Percentiles rank a stretch among this genome's conserved stretches.
phyloP scores from a whole-genome alignment of 2,113 vertebrate species.

The Puffinus mauretanicus region DNA sequence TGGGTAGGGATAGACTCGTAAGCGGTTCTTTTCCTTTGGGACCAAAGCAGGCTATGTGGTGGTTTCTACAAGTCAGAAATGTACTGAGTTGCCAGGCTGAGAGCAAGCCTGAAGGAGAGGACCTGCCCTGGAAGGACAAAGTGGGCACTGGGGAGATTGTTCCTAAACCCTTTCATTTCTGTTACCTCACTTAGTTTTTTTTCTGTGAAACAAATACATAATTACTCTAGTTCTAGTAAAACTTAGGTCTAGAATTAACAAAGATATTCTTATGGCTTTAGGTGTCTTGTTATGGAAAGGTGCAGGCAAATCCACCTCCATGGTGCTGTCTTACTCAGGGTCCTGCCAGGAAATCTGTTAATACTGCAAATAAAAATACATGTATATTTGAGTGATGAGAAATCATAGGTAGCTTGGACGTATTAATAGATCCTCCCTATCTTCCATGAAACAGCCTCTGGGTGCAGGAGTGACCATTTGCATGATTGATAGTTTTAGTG shows the following conservation, averaged over 20 bases:
- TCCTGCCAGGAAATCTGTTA: background rate
- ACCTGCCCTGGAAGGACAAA: background rate
- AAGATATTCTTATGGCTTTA: rapidly evolving
- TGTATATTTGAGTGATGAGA: rapidly evolving
- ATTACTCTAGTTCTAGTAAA: background rate
- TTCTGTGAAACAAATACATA: background rate
- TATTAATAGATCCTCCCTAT: background rate
- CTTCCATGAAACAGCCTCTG: background rate
- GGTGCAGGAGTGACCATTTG: background rate
- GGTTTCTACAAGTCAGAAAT: background rate
- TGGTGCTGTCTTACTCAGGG: background rate
- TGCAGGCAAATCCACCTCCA: background rate
- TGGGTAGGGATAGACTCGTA: background rate
- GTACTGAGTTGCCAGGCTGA: background rate
- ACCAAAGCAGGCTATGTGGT: background rate
- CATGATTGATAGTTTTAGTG: background rate
- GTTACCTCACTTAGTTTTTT: rapidly evolving
- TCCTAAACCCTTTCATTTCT: background rate
- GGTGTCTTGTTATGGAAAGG: background rate
- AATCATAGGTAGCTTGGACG: background rate
- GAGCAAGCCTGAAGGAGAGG: background rate
- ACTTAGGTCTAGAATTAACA: background rate
- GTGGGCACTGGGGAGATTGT: rapidly evolving
- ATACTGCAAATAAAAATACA: background rate
- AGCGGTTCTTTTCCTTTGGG: background rate